Base-by-base conservation (phyloP, 2,888 invertebrate genomes). In the Aphodius granarius region DNA sequence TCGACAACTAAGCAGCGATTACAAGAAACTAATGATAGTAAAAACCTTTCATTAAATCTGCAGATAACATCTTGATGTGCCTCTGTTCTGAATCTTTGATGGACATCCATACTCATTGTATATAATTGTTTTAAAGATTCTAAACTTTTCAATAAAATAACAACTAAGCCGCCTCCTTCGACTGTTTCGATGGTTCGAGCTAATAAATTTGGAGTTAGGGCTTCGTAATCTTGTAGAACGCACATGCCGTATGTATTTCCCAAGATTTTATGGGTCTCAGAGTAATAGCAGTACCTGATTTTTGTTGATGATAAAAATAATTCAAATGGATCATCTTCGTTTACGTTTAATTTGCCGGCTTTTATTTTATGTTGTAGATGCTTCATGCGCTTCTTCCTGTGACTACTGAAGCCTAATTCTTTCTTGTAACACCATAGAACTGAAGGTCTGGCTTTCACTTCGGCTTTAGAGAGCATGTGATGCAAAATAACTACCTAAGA, bases 391-490 rank as follows among this genome's bases (percentile, higher is more conserved):
- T 99, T 99, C 83, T 97, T 96, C 5, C 97, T 93, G 85, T 98
- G 96, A 84, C 97, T 89, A 77, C 88, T 89, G 79, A 90, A 90
- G 0, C 89, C 89, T 64, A 90, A 83, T 79, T 90, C 89, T 79
- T 92, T 98, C 91, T 99, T 99, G 87, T 99, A 99, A 86, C 99
- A 99, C 99, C 99, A 99, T 9, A 99, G 88, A 0, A 99, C 97
- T 66, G 94, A 94, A 0, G 99, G 99, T 64, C 98, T 90, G 0
- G 97, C 93, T 87, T 97, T 97, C 0, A 98, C 94, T 72, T 94
- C 93, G 0, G 98, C 95, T 88, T 99, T 99, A 0, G 97, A 94
- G 66, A 99, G 88, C 93, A 99, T 98, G 85, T 99, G 98, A 89
- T 99, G 98, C 3, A 99, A 89, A 85, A 98, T 96, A 4, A 98